Percentiles rank a stretch among this genome's conserved stretches.
Conservation (phyloP, 2,113 vertebrate genomes). For the Thomomys bottae region DNA sequence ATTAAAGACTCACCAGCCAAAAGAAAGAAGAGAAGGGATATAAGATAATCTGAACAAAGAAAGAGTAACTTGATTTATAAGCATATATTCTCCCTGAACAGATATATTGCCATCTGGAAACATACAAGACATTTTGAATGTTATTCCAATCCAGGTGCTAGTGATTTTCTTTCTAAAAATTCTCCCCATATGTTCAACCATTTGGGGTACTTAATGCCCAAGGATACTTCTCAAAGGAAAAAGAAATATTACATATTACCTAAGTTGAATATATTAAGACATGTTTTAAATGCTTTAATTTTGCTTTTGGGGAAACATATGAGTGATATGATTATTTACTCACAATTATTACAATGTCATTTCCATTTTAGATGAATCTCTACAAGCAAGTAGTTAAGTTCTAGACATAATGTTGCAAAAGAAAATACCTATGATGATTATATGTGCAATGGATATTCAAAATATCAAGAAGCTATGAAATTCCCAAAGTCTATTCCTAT, state of each 20-base stretch:
- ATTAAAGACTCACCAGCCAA: slow-evolving; percentile 34
- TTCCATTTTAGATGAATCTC: background rate
- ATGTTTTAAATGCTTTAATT: slow-evolving; percentile 7
- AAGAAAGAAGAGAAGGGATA: background rate
- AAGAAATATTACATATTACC: slow-evolving; percentile 27
- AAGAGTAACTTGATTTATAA: slow-evolving; percentile 20
- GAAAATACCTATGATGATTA: background rate
- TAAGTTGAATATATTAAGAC: slow-evolving; percentile 9
- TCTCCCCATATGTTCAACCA: slow-evolving; percentile 53
- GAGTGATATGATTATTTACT: slow-evolving; percentile 3
- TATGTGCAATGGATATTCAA: background rate
- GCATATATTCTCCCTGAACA: background rate
- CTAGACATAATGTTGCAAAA: background rate
- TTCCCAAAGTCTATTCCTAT: background rate
- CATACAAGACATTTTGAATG: slow-evolving; percentile 42
- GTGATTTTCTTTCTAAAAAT: slow-evolving; percentile 71
- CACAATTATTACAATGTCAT: background rate
- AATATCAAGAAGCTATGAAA: background rate
- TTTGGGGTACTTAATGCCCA: slow-evolving; percentile 40
- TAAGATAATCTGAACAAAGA: background rate
- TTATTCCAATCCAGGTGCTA: slow-evolving; percentile 67
- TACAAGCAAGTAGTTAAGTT: background rate
- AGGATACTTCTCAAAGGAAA: slow-evolving; percentile 50
- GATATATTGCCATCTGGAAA: slow-evolving; percentile 57
- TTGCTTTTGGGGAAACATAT: slow-evolving; percentile 3